Percentiles rank a stretch among this genome's conserved stretches.
phyloP scores from a whole-genome alignment of 2,113 vertebrate genomes.

The Conger conger region DNA sequence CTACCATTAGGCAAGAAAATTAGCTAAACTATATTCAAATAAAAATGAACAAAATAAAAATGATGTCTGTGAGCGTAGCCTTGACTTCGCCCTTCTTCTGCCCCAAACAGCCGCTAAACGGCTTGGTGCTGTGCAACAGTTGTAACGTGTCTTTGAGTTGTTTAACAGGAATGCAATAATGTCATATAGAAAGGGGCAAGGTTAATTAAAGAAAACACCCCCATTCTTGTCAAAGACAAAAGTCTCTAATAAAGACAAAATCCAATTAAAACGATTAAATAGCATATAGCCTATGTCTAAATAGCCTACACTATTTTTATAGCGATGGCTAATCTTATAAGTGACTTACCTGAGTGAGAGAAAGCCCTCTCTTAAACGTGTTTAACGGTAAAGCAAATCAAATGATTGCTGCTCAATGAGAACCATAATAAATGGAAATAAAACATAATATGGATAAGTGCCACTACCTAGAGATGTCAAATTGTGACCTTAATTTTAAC shows the following conservation, averaged over 20 bases:
- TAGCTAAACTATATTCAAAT: too few relatives aligned
- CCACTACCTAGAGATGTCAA: slow-evolving; percentile 70
- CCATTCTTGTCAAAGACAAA: slow-evolving; percentile 4
- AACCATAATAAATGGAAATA: not conserved
- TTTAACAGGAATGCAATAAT: slow-evolving; percentile 17
- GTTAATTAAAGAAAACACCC: too few relatives aligned
- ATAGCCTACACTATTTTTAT: not conserved
- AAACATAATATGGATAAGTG: slow-evolving; percentile 67
- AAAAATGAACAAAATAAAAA: too few relatives aligned
- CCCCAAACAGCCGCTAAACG: not conserved
- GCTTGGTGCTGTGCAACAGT: not conserved
- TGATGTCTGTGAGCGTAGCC: not conserved
- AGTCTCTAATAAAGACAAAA: not conserved
- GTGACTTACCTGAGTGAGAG: not conserved
- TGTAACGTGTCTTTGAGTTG: not conserved
- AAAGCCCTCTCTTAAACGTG: not conserved
- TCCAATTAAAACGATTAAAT: not conserved
- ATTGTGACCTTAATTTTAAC: slow-evolving; percentile 75
- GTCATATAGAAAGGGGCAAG: too few relatives aligned
- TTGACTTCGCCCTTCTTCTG: not conserved
- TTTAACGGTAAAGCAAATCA: not conserved
- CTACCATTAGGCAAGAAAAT: not conserved
- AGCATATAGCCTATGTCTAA: too few relatives aligned
- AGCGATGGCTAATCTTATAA: not conserved
- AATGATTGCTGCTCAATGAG: not conserved